These are phyloP conservation scores for Leuctra nigra DNA, from an alignment of 2,888 invertebrate species.

Conservation along the genomic window DNA sequence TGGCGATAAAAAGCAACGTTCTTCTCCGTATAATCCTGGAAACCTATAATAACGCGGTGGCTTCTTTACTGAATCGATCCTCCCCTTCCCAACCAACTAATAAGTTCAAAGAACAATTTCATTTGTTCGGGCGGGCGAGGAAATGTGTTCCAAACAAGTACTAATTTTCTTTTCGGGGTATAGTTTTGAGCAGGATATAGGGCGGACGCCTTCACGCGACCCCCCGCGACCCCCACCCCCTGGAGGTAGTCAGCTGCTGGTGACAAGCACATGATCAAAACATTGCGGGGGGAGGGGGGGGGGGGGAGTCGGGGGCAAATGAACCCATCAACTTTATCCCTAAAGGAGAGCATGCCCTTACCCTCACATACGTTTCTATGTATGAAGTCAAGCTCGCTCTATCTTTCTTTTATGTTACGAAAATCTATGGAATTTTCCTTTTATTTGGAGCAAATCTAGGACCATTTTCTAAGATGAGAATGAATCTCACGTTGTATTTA, in stretches of 20 bases:
- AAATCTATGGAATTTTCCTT: too few relatives aligned
- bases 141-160: background rate
- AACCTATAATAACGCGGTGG: background rate
- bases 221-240: constrained; percentile 5
- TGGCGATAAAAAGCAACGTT: background rate
- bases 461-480: too few relatives aligned
- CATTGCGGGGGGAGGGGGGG: constrained; percentile 12
- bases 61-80: background rate
- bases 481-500: too few relatives aligned
- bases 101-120: background rate
- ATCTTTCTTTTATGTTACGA: too few relatives aligned
- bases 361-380: too few relatives aligned
- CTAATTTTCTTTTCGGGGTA: constrained; percentile 5
- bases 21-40: constrained; percentile 5
- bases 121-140: background rate
- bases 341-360: too few relatives aligned
- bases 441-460: too few relatives aligned
- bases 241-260: constrained; percentile 40
- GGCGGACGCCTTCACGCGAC: background rate
- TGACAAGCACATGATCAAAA: constrained; percentile 37
- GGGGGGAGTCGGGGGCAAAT: background rate
- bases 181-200: background rate
- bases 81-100: too few relatives aligned
- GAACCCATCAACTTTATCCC: constrained; percentile 11
- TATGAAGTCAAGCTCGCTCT: too few relatives aligned